These are phyloP conservation scores for Gorsachius magnificus DNA, from an alignment of 2,797 vertebrate genomes.

Conservation along the genomic window DNA sequence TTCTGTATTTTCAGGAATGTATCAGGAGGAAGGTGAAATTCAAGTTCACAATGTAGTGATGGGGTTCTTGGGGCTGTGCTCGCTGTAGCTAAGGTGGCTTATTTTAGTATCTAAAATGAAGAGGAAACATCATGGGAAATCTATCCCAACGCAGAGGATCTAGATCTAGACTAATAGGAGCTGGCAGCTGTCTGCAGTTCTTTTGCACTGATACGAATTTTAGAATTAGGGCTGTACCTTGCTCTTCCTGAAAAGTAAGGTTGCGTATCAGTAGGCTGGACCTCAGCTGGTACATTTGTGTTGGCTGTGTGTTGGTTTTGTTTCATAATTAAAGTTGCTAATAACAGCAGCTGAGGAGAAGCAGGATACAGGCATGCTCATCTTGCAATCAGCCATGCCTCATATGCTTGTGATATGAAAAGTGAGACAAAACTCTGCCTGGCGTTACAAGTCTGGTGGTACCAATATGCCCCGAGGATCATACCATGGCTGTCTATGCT, in stretches of 20 bases:
- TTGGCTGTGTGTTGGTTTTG: neutral
- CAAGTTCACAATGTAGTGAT: accelerated
- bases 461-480: neutral
- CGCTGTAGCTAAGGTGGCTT: accelerated
- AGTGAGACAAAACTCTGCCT: neutral
- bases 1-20: neutral
- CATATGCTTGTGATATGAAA: neutral
- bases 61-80: neutral
- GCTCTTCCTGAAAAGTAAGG: neutral
- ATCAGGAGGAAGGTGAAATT: neutral
- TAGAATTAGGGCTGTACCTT: neutral
- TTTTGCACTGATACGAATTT: neutral
- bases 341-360: neutral
- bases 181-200: neutral
- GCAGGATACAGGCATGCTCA: neutral
- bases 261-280: neutral
- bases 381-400: neutral
- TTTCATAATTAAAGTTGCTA: neutral
- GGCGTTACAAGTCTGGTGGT: neutral
- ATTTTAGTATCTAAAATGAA: neutral
- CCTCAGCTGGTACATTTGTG: neutral
- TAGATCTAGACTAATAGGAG: neutral
- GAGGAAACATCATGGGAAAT: neutral
- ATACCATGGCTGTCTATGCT: neutral
- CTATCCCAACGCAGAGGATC: neutral